phyloP scores from a whole-genome alignment of 2,888 invertebrate species.

The Myopa testacea region DNA sequence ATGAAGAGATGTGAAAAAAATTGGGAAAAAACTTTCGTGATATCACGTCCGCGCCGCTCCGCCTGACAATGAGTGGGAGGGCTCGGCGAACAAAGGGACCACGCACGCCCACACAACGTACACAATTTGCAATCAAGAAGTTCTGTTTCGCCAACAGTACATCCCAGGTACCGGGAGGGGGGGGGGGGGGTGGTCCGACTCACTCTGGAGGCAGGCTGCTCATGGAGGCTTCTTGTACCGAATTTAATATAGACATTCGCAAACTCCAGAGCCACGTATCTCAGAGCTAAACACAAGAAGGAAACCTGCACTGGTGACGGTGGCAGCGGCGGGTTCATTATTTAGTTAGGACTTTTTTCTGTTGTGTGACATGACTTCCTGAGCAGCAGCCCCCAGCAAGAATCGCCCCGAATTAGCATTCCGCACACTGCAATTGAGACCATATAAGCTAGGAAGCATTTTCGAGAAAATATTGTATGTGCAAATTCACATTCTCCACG shows the following conservation, averaged over 20 bases:
- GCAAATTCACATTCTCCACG: no score
- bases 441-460: background rate
- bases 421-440: slow-evolving; percentile 3
- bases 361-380: slow-evolving; percentile 43
- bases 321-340: slow-evolving; percentile 27
- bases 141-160: slow-evolving; percentile 20
- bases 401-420: slow-evolving; percentile 26
- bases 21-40: slow-evolving; percentile 32
- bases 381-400: slow-evolving; percentile 36
- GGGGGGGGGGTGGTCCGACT: background rate
- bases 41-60: slow-evolving; percentile 38
- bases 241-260: slow-evolving; percentile 23
- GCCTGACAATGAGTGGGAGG: slow-evolving; percentile 30
- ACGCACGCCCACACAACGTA: slow-evolving; percentile 32
- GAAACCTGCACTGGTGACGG: background rate
- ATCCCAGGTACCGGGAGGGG: background rate
- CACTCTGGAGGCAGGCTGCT: no score
- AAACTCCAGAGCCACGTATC: background rate
- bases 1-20: slow-evolving; percentile 19
- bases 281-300: background rate
- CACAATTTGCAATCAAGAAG: slow-evolving; percentile 43
- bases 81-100: slow-evolving; percentile 6
- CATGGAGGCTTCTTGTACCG: background rate
- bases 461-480: background rate
- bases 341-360: slow-evolving; percentile 31